A percentile compares a stretch with the other conserved stretches of the same genome.
phyloP scores from a whole-genome alignment of 2,888 invertebrate species.

The Latrodectus hesperus region DNA sequence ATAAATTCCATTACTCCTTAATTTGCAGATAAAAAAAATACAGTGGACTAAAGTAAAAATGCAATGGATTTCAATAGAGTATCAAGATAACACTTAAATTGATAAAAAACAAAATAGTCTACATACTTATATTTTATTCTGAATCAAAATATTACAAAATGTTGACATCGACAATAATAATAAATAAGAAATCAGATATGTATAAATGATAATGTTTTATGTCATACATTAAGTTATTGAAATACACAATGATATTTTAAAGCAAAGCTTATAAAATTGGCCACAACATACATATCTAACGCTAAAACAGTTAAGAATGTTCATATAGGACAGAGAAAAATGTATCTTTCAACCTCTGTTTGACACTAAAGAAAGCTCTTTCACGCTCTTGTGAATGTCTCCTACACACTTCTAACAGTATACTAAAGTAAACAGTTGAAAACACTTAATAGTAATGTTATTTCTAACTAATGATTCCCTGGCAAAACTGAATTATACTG shows the following conservation, averaged over 20 bases:
- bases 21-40: no score
- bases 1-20: no score
- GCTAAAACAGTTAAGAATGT: not conserved
- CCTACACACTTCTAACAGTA: no score
- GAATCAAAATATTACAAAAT: constrained; percentile 34
- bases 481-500: no score
- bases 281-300: constrained; percentile 4
- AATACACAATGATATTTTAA: constrained; percentile 8
- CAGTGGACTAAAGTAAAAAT: no score
- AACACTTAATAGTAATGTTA: no score
- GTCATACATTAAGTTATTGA: constrained; percentile 13
- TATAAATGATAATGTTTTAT: constrained; percentile 35
- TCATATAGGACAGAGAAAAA: not conserved
- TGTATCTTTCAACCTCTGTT: not conserved
- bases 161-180: constrained; percentile 22
- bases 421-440: no score
- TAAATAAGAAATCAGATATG: constrained; percentile 30
- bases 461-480: no score
- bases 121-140: constrained; percentile 28
- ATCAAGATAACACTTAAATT: no score
- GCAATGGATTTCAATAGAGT: no score
- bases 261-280: constrained; percentile 7
- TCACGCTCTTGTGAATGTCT: no score
- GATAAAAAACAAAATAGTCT: no score
- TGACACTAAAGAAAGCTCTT: constrained; percentile 2